Base-by-base conservation (phyloP, 1,140 invertebrate genomes). In the Chrysoperla carnea region DNA sequence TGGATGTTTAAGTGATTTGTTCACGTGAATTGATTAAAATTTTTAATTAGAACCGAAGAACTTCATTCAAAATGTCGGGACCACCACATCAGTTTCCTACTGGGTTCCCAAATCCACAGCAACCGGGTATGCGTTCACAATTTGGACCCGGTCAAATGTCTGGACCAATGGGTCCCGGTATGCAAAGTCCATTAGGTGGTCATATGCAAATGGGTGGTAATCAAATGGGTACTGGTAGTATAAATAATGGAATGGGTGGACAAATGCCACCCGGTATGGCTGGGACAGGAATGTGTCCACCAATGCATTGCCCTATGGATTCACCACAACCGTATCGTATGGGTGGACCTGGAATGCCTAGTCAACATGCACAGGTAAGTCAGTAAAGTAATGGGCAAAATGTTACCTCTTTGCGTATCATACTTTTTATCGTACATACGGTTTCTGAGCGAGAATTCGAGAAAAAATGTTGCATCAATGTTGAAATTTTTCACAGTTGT, bases 11-110 rank as follows among this genome's bases (percentile, higher is more conserved):
- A 23, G n/a, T 23, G 17, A 23, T 23, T 23, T 23, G 5, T 5
- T 23, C 17, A 23, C 5, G 17, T 23, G 2, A 23, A 23, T 23
- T 23, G 17, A 5, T 23, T 23, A 23, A 5, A 23, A 23, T 23
- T 5, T 23, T 23, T 2, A 36, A 36, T n/a, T 3, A 36, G 6
- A 36, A 36, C 6, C 9, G 33, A 36, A 36, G 12, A n/a, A 36
- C 4, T 17, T 11, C 7, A 39, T n/a, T n/a, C 13, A 53, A 46
- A 40, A 74, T 74, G 72, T 62, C 71, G 39, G 71, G 67, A 11
- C 68, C 70, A 44, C 67, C 67, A 41, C 71, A 73, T 61, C 65
- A 66, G 39, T 75, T 69, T 46, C 64, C 69, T 48, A 61, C 68
- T 44, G 66, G 68, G 29, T 67, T 72, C 47, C 64, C 67, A 43